Base-by-base conservation (phyloP, 37 sponge, comb jelly and placozoan genomes). In the Theonella swinhoei region DNA sequence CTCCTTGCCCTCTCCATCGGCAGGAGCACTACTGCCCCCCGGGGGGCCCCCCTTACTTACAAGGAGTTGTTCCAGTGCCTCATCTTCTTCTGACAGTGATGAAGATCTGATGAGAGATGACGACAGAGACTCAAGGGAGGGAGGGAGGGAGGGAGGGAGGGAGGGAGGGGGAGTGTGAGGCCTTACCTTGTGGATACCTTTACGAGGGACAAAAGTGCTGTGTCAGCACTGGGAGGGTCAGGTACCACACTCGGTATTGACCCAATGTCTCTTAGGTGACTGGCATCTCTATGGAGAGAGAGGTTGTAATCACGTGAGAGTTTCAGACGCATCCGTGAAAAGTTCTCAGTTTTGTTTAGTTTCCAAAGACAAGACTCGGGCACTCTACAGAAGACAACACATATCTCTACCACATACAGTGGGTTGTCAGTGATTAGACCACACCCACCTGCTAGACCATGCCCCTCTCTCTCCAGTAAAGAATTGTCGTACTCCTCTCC, bases 251-350 rank as follows among this genome's bases (percentile, higher is more conserved):
- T n/a, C 0, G 36, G 59, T 0, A 62, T 0, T 1, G 37, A 39
- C 0, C 82, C 88, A 1, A 65, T n/a, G 68, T 92, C 93, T 42
- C 96, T 92, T n/a, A 81, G 42, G 3, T 68, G 74, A 66, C 94
- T 94, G 63, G 98, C 98, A 2, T 97, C 95, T n/a, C 67, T 67
- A 38, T 97, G 98, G 32, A 61, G 82, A 75, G 86, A 78, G 65
- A 32, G 77, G 35, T 79, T 88, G 68, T 89, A 95, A 66, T 84
- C 76, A 31, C 87, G 83, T 2, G 63, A 20, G 34, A 91, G 78
- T 28, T 88, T 91, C 89, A 91, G 79, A 35, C 90, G 74, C 97
- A 96, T 96, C 37, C 97, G 76, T 29, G 94, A 90, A 74, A 93
- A 93, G 75, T 93, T 96, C 84, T 96, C 97, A 4, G 91, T 85